Conservation (phyloP, 2,888 invertebrate genomes). For the Escarpia spicata region DNA sequence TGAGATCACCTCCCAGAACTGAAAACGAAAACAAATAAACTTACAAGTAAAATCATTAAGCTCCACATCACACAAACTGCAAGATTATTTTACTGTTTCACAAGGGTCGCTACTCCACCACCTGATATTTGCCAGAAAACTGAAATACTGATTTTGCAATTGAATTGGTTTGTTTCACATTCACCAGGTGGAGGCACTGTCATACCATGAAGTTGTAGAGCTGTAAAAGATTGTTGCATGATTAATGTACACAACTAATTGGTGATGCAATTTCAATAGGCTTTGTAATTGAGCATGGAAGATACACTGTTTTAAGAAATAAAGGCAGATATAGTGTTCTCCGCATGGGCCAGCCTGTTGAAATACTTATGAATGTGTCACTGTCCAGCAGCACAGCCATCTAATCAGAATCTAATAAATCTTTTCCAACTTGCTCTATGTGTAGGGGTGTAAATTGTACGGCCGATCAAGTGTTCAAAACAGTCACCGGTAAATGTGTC, state of each 20-base stretch:
- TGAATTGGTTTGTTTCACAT: background rate
- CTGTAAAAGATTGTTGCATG: background rate
- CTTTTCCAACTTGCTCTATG: too few species aligned
- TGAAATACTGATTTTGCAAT: background rate
- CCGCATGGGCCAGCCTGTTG: background rate
- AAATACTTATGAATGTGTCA: background rate
- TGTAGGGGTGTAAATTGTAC: too few species aligned
- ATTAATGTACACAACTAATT: background rate
- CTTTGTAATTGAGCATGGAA: too few species aligned
- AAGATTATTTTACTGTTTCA: background rate
- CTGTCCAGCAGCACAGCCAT: too few species aligned
- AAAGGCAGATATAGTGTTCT: background rate
- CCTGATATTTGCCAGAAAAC: background rate
- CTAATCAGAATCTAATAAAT: too few species aligned
- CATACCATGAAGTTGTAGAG: background rate
- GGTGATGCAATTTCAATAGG: background rate
- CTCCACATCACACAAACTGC: too few species aligned
- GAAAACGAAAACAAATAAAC: background rate
- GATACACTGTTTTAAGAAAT: background rate
- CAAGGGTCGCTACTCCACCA: background rate
- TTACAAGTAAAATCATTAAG: background rate
- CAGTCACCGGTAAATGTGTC: too few species aligned
- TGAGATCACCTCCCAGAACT: slow-evolving; percentile 61
- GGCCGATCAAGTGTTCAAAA: too few species aligned
- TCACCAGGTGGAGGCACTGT: background rate